These are phyloP conservation scores for Stenolophus ochropezus DNA, from an alignment of 2,888 invertebrate genomes.

Conservation along the genomic window DNA sequence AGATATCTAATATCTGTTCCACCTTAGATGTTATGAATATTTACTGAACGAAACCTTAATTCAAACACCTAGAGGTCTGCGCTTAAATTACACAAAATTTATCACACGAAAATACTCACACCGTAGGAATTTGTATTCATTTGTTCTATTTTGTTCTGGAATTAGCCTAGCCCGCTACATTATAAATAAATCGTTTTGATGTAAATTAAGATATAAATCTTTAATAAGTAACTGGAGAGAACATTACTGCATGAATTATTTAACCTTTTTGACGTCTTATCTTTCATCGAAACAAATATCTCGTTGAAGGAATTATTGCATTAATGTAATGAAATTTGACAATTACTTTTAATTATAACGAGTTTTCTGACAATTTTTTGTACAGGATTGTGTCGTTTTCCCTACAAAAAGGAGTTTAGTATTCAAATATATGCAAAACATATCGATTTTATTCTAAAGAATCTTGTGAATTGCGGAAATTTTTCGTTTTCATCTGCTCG, in stretches of 20 bases:
- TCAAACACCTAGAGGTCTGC: background rate
- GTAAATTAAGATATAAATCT: constrained; percentile 37
- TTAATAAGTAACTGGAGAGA: constrained; percentile 2
- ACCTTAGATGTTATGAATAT: constrained; percentile 26
- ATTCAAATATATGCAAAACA: constrained; percentile 21
- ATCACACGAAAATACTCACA: constrained; percentile 7
- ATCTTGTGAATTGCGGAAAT: background rate
- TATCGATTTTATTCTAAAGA: constrained; percentile 12
- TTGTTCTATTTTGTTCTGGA: constrained; percentile 28
- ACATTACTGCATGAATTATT: constrained; percentile 19
- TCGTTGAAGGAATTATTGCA: background rate
- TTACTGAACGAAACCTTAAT: constrained; percentile 2
- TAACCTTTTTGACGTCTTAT: constrained; percentile 20
- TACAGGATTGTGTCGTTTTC: background rate
- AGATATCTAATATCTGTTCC: background rate
- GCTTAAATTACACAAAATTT: constrained; percentile 33
- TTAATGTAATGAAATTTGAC: background rate
- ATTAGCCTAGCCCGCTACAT: background rate
- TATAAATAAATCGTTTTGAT: constrained; percentile 31
- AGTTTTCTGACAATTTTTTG: background rate
- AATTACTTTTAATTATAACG: background rate
- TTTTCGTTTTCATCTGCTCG: background rate
- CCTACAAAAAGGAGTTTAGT: constrained; percentile 12
- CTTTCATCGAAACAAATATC: constrained; percentile 2
- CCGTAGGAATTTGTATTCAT: constrained; percentile 2